Evolutionary conservation across 2,888 invertebrate species (phyloP), one percentile per base, ranked within the genome.

Genomic region (Phorcus lineatus): DNA sequence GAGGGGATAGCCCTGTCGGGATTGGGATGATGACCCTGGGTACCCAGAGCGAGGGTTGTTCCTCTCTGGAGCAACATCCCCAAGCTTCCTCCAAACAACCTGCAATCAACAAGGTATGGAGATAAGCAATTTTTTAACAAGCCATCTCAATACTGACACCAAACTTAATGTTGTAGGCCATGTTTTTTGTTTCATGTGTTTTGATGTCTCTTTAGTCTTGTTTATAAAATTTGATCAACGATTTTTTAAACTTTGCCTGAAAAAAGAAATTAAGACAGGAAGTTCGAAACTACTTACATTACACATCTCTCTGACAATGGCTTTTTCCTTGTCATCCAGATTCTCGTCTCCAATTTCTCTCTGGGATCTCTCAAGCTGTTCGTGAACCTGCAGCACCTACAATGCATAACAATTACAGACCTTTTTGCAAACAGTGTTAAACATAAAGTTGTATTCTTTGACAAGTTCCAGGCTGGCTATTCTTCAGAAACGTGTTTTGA

Each of bases 221-320:
- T 28, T 24, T 16, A 24, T 7, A 22, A 11, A 16, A 0, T 2
- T 62, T 1, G 4, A 62, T 0, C 28, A 62, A 62, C 24, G 62
- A 24, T 62, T 24, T 62, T 13, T 24, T 24, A 2, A 16, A 19
- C 22, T n/a, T n/a, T n/a, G 22, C 3, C 19, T 57, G 57, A 9
- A 62, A 62, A 22, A 62, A 11, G 9, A 28, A 11, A 24, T n/a
- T 28, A 22, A 3, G 13, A 24, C 24, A 62, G 28, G 13, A 11
- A 13, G 47, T 47, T 1, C 24, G 70, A 17, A 28, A 19, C 22
- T 24, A 94, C 95, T 94, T 94, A 96, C 96, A 94, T 98, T 98
- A 94, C 98, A 98, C 98, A 98, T 98, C 94, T 98, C 98, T 89
- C 97, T 95, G 75, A 98, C 97, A 79, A 98, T 95, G 4, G 98